A percentile compares a stretch with the other conserved stretches of the same genome.
phyloP scores from a whole-genome alignment of 2,888 invertebrate species.

The Idaea dimidiata region DNA sequence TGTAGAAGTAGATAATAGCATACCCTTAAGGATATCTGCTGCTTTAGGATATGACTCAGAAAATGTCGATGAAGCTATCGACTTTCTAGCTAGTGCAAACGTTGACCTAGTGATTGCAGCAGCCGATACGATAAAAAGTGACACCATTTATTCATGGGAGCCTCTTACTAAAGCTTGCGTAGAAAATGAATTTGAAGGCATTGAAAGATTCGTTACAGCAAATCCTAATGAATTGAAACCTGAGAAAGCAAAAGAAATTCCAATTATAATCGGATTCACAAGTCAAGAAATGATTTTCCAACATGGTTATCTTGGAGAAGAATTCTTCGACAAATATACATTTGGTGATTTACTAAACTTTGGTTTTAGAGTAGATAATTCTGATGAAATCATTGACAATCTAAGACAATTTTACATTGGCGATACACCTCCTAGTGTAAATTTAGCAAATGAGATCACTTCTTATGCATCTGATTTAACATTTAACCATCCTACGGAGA shows the following conservation, averaged over 20 bases:
- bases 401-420: constrained; percentile 26
- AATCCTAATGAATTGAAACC: constrained; percentile 10
- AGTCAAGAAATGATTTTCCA: constrained; percentile 14
- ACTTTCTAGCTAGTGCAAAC: constrained; percentile 16
- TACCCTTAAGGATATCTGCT: constrained; percentile 9
- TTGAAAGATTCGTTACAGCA: constrained; percentile 6
- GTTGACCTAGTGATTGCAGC: constrained; percentile 10
- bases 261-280: constrained; percentile 12
- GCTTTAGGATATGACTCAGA: constrained; percentile 18
- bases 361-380: constrained; percentile 23
- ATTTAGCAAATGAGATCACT: constrained; percentile 13
- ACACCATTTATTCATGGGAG: constrained; percentile 8
- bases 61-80: constrained; percentile 20
- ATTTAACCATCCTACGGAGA: constrained; percentile 24
- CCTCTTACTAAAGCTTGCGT: constrained; percentile 20
- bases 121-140: constrained; percentile 4
- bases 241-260: constrained; percentile 11
- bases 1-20: constrained; percentile 9
- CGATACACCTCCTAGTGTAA: constrained; percentile 12
- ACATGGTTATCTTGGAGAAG: constrained; percentile 4
- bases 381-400: constrained; percentile 16
- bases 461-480: constrained; percentile 24
- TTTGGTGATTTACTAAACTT: constrained; percentile 19
- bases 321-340: constrained; percentile 15
- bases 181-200: constrained; percentile 20